A percentile compares a stretch with the other conserved stretches of the same genome.
Evolutionary conservation across 2,888 invertebrate species (phyloP).

Genomic region (Synanthedon tipuliformis): DNA sequence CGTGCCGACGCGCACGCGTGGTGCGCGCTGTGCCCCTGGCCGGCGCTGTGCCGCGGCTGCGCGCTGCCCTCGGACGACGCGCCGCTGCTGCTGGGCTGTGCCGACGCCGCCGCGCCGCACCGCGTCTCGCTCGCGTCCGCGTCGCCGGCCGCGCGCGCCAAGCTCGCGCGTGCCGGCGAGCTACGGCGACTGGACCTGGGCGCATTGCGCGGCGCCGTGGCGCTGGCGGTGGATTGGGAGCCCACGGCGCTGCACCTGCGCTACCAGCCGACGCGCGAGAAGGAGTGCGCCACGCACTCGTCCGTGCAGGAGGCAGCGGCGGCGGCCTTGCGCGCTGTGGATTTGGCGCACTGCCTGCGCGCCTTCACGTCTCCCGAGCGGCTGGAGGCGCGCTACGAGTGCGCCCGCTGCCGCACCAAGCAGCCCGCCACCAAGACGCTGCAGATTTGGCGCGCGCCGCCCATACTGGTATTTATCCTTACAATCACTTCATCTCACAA

Average conservation of each 20-base stretch:
- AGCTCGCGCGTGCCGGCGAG: conserved; percentile 25
- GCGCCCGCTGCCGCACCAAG: conserved; percentile 83
- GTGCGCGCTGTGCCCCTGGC: conserved; percentile 85
- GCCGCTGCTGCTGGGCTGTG: conserved; percentile 28
- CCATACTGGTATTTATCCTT: conserved; percentile 82
- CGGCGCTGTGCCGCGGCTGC: conserved; percentile 88
- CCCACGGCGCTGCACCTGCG: conserved; percentile 92
- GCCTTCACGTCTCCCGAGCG: conserved; percentile 91
- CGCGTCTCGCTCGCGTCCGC: conserved; percentile 32
- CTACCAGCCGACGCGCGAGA: conserved; percentile 83
- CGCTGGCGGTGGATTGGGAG: conserved; percentile 93
- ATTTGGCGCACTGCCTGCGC: conserved; percentile 85
- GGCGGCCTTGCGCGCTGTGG: conserved; percentile 84
- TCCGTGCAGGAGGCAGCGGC: conserved; percentile 77
- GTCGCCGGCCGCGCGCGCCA: conserved; percentile 39
- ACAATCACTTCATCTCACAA: too few species aligned
- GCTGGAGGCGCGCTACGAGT: conserved; percentile 87
- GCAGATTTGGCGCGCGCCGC: conserved; percentile 92
- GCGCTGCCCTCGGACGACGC: conserved; percentile 77
- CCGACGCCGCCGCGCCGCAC: conserved; percentile 28
- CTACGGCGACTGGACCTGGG: conserved; percentile 18
- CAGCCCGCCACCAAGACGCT: conserved; percentile 91
- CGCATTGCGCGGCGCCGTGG: conserved; percentile 13
- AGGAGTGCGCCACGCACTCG: conserved; percentile 80
- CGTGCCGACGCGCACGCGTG: conserved; percentile 48